These are phyloP conservation scores for Mesembrinibis cayennensis DNA, from an alignment of 2,113 vertebrate genomes.

Conservation along the genomic window DNA sequence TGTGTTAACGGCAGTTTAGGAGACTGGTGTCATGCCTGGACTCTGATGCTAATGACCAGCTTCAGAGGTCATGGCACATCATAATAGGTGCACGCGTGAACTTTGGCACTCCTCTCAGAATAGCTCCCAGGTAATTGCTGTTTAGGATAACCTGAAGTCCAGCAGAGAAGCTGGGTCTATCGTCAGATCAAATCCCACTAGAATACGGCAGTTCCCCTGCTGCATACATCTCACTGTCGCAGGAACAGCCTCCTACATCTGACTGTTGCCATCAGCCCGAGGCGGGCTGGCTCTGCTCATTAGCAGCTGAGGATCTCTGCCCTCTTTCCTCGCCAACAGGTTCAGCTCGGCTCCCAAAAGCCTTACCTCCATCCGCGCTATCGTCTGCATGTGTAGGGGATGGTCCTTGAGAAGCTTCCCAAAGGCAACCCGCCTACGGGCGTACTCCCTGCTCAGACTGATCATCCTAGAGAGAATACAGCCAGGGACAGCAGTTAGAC, in stretches of 20 bases:
- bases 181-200: not conserved
- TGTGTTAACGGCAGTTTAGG: not conserved
- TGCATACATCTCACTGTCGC: not conserved
- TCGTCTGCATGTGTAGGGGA: constrained; percentile 81
- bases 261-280: not conserved
- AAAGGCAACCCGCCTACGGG: constrained; percentile 78
- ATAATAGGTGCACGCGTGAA: not conserved
- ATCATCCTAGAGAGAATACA: constrained; percentile 71
- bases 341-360: not conserved
- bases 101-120: not conserved
- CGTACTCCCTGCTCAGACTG: constrained; percentile 81
- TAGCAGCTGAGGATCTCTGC: not conserved
- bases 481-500: not conserved
- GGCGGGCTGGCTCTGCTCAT: not conserved
- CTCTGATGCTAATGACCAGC: not conserved
- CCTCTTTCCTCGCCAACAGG: not conserved
- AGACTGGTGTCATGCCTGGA: not conserved
- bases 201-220: not conserved
- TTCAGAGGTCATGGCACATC: not conserved
- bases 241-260: not conserved
- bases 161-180: not conserved
- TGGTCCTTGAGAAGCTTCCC: constrained; percentile 85
- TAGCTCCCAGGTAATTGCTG: not conserved
- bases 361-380: constrained; percentile 84
- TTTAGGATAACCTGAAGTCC: not conserved